Evolutionary conservation across 1,140 invertebrate genomes (phyloP), one percentile per base, ranked within the genome.

Genomic region (Leptinotarsa undecemlineata): DNA sequence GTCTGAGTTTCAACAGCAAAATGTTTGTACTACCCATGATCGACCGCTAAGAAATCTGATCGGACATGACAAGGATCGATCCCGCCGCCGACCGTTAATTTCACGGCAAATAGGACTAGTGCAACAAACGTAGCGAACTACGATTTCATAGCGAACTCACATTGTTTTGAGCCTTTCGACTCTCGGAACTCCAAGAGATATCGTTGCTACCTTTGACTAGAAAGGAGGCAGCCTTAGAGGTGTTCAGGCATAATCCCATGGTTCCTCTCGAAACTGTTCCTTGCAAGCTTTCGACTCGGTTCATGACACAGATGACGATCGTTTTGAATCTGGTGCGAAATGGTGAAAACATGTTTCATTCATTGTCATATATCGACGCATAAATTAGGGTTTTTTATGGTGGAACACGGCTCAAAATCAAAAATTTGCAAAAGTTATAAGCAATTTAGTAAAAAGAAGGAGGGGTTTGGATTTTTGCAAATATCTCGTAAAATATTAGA

Each of bases 181-280:
- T 51, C 0, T 64, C 0, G 23, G n/a, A 64, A 64, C 1, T 21
- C 17, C 21, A 64, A 0, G 20, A 6, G 62, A 64, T 23, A 64
- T 26, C 1, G 62, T 64, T 64, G 62, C 62, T 20, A 64, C 62
- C 17, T 26, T 64, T 64, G 19, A 64, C 62, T 64, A 64, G 62
- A 8, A 61, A 61, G 15, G 17, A 15, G 17, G 20, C 0, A 15
- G 62, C 19, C 62, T 64, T 2, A 8, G 62, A 64, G 3, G 23
- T 21, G 3, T 20, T 20, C 62, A 21, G 62, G 21, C 62, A 64
- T 64, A 64, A 64, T 64, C 13, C 62, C 62, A 64, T 0, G 48
- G 14, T 26, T 26, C 26, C 26, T 26, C 26, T 6, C 26, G 26
- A 6, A 6, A 26, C 26, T 26, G 6, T 26, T 26, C 26, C 26